These are phyloP conservation scores for Rhabdomys pumilio DNA, from an alignment of 2,797 vertebrate genomes.

Conservation along the genomic window DNA sequence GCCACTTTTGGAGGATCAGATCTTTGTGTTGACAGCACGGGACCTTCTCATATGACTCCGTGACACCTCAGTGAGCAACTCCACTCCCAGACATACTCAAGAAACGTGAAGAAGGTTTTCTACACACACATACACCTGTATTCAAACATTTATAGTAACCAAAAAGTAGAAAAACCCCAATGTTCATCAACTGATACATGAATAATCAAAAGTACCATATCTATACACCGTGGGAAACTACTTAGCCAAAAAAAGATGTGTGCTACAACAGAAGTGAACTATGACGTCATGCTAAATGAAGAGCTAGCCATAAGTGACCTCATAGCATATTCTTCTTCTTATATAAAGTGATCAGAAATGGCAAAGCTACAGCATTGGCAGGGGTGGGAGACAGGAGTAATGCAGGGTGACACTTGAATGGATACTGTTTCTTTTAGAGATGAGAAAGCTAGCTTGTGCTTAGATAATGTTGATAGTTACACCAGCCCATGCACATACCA, in stretches of 20 bases:
- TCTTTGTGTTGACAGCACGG: not conserved
- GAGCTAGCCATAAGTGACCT: not conserved
- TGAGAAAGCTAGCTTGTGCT: not conserved
- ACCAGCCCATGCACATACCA: not conserved
- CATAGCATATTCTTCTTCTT: not conserved
- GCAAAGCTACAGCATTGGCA: not conserved
- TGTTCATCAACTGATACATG: not conserved
- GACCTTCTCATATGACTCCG: not conserved
- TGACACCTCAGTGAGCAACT: not conserved
- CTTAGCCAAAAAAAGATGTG: not conserved
- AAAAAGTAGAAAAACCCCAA: not conserved
- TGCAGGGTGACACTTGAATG: not conserved
- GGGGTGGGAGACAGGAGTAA: not conserved
- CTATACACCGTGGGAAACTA: not conserved
- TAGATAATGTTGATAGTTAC: not conserved
- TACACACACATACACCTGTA: not conserved
- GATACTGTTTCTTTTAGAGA: not conserved
- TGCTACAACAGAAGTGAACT: not conserved
- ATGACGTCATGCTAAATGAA: not conserved
- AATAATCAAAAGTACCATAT: not conserved
- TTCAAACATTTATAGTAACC: not conserved
- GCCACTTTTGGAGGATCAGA: not conserved
- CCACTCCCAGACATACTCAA: not conserved
- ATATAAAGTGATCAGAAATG: not conserved
- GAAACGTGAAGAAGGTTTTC: not conserved